phyloP scores from a whole-genome alignment of 2,888 invertebrate genomes.

The Machimus rusticus region DNA sequence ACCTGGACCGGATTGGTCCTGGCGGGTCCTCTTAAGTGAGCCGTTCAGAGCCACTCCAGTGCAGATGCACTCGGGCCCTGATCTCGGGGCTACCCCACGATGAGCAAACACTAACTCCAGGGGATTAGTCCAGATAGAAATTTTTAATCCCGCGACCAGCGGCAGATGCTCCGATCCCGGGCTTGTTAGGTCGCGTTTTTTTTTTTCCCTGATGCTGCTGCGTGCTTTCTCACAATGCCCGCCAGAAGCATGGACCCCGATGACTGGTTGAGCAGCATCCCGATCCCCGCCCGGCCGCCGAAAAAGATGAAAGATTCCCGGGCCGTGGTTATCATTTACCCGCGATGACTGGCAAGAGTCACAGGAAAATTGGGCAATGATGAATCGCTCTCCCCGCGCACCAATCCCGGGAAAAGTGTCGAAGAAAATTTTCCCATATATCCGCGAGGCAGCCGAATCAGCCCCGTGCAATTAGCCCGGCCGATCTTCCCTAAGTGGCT shows the following conservation, averaged over 20 bases:
- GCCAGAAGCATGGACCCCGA: not conserved
- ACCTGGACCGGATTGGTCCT: constrained; percentile 15
- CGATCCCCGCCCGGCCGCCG: not conserved
- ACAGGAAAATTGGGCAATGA: constrained; percentile 31
- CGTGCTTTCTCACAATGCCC: not conserved
- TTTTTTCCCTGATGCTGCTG: not conserved
- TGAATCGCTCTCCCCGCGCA: not conserved
- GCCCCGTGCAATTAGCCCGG: not conserved
- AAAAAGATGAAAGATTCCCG: not conserved
- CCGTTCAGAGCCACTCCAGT: constrained; percentile 11
- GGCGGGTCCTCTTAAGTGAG: not conserved
- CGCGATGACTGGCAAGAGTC: constrained; percentile 31
- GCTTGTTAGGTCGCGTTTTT: constrained; percentile 9
- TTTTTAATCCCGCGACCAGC: constrained; percentile 28
- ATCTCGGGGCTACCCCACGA: not conserved
- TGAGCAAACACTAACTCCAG: constrained; percentile 36
- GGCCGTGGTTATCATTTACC: not conserved
- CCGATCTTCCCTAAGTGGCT: not conserved
- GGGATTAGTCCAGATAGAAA: constrained; percentile 36
- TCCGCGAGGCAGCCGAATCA: not conserved
- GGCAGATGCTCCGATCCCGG: constrained; percentile 37
- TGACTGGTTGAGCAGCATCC: not conserved
- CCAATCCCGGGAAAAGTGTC: not conserved
- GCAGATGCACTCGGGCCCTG: constrained; percentile 32
- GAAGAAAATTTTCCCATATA: not conserved